Evolutionary conservation across 2,888 invertebrate species (phyloP).

Genomic region (Atethmia centrago): DNA sequence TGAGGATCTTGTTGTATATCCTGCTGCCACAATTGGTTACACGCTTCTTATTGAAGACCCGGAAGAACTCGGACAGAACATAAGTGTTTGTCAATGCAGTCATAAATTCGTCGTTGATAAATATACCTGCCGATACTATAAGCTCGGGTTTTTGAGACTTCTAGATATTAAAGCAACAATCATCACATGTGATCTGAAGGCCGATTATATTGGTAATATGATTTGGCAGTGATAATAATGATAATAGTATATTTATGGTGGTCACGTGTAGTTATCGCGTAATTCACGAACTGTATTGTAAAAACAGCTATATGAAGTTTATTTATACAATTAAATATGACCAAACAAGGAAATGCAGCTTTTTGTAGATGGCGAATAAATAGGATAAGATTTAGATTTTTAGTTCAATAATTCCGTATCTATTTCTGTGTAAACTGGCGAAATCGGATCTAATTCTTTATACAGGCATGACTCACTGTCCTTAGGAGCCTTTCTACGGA

Average conservation of each 20-base stretch:
- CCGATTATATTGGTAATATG: conserved; percentile 39
- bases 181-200: conserved; percentile 35
- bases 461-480: conserved; percentile 41
- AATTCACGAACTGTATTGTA: conserved; percentile 9
- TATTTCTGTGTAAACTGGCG: conserved; percentile 23
- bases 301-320: not conserved
- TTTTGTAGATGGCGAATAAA: conserved; percentile 3
- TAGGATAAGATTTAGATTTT: conserved; percentile 11
- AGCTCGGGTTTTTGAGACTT: not conserved
- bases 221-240: conserved; percentile 49
- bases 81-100: not conserved
- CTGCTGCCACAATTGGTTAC: not conserved
- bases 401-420: conserved; percentile 8
- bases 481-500: conserved; percentile 23
- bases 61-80: not conserved
- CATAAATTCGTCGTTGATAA: not conserved
- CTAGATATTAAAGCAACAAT: not conserved
- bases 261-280: conserved; percentile 18
- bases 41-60: not conserved
- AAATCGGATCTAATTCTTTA: conserved; percentile 42
- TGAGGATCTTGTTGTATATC: not conserved
- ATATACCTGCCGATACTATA: not conserved
- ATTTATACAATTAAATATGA: not conserved
- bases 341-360: not conserved
- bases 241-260: conserved; percentile 41